A percentile compares a stretch with the other conserved stretches of the same genome.
Evolutionary conservation across 2,113 vertebrate genomes (phyloP).

Genomic region (Tragelaphus strepsiceros): DNA sequence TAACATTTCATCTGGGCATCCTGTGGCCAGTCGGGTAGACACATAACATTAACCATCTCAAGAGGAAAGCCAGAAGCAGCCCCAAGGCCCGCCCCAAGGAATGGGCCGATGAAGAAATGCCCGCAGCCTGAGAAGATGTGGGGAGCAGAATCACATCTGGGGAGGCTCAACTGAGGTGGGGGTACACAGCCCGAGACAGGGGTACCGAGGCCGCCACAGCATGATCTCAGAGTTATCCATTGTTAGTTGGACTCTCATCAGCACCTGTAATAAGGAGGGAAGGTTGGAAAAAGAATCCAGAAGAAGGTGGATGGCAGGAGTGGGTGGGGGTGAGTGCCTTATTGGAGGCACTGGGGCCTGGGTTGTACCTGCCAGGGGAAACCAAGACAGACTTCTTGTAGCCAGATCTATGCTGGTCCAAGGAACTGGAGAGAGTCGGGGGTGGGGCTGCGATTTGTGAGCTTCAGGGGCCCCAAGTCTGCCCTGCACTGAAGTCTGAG

Average conservation of each 20-base stretch:
- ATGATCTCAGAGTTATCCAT: background rate
- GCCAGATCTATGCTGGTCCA: background rate
- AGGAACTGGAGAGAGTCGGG: too few relatives aligned
- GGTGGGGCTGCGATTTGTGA: background rate
- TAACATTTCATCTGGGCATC: background rate
- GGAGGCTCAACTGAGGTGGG: background rate
- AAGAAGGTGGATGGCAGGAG: background rate
- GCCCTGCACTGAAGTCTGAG: background rate
- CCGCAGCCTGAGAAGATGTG: fast-evolving
- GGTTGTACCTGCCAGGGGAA: background rate
- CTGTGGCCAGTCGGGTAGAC: background rate
- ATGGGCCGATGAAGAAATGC: background rate
- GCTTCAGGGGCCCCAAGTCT: background rate
- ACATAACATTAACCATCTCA: background rate
- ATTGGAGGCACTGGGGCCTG: background rate
- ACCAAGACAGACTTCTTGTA: background rate
- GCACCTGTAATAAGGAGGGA: background rate
- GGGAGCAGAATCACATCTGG: background rate
- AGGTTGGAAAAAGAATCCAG: background rate
- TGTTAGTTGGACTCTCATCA: background rate
- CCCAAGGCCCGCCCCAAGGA: background rate
- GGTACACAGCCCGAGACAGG: background rate
- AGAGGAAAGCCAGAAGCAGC: background rate
- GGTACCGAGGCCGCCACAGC: background rate
- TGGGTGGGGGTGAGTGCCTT: too few relatives aligned